Conservation (phyloP, 2,797 vertebrate species). For the Tenualosa ilisha region DNA sequence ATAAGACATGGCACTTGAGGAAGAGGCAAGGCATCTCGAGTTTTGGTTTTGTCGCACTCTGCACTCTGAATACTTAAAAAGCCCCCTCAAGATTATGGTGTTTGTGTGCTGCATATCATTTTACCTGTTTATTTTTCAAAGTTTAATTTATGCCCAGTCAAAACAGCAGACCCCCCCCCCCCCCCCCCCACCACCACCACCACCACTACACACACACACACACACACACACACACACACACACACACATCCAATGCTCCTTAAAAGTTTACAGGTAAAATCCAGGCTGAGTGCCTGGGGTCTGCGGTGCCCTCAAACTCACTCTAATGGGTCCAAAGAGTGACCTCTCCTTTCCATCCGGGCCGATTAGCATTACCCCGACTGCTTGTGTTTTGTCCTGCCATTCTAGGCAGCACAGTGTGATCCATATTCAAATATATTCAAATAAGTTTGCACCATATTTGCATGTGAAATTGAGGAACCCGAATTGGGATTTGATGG, state of each 20-base stretch:
- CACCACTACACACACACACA: background rate
- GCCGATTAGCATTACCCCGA: constrained; percentile 68
- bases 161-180: constrained; percentile 55
- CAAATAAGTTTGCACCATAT: constrained; percentile 72
- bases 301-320: constrained; percentile 63
- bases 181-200: constrained; percentile 16
- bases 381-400: constrained; percentile 56
- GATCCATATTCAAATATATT: constrained; percentile 83
- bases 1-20: background rate
- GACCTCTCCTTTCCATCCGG: constrained; percentile 71
- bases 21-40: background rate
- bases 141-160: constrained; percentile 59
- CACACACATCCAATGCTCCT: background rate
- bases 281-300: background rate
- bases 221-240: background rate
- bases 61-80: background rate
- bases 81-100: background rate
- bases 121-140: constrained; percentile 57
- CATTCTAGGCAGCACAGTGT: constrained; percentile 71
- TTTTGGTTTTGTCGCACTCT: background rate
- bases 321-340: constrained; percentile 62
- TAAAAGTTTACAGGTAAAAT: background rate
- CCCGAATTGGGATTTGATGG: constrained; percentile 65
- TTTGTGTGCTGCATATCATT: constrained; percentile 36
- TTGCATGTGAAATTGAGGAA: constrained; percentile 78